phyloP scores from a whole-genome alignment of 2,113 vertebrate species.

The Tonatia bakeri region DNA sequence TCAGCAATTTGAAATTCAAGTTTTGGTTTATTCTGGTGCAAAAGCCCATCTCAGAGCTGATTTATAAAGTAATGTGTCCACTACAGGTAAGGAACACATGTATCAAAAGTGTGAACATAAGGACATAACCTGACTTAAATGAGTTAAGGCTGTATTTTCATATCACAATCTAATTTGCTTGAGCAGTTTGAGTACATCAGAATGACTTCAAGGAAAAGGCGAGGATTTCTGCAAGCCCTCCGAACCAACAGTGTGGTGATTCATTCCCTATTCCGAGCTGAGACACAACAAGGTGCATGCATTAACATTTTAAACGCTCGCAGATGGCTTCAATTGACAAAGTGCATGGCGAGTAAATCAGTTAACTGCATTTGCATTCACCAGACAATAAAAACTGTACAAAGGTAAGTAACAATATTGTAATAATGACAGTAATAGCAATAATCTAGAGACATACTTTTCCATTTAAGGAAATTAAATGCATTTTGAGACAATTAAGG shows the following conservation, averaged over 20 bases:
- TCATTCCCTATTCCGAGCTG: background rate
- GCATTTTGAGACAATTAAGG: constrained; percentile 45
- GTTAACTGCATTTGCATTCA: constrained; percentile 19
- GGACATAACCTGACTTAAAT: constrained; percentile 3
- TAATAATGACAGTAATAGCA: background rate
- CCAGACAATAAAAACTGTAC: background rate
- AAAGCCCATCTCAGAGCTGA: background rate
- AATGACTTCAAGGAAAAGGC: constrained; percentile 6
- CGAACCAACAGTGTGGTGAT: constrained; percentile 13
- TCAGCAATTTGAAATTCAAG: constrained; percentile 24
- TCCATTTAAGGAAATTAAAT: constrained; percentile 35
- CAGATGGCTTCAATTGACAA: constrained; percentile 38
- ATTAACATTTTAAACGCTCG: constrained; percentile 52
- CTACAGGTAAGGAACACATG: background rate
- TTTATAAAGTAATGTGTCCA: background rate
- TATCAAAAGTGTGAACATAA: constrained; percentile 23
- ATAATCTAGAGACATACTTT: constrained; percentile 33
- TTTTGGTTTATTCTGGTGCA: background rate
- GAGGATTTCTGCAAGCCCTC: background rate
- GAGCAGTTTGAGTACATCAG: background rate
- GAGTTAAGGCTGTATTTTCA: constrained; percentile 14
- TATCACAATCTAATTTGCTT: constrained; percentile 31
- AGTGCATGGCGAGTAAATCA: constrained; percentile 1
- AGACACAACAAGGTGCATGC: background rate
- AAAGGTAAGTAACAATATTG: constrained; percentile 9